Base-by-base conservation (phyloP, 2,113 vertebrate genomes). In the Pipra filicauda region DNA sequence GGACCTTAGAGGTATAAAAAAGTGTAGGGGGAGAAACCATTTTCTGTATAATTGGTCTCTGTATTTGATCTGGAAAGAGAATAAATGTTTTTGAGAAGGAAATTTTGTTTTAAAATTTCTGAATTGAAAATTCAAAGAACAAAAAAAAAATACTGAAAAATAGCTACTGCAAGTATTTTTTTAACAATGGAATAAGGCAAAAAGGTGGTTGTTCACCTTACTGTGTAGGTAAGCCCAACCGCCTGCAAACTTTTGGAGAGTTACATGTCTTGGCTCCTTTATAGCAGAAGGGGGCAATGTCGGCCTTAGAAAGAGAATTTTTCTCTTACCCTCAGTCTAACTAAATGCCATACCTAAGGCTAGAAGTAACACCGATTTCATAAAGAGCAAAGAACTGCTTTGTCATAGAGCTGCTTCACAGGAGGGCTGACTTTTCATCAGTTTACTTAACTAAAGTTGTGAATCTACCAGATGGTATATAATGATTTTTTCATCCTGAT, bases 211-310 rank as follows among this genome's bases (percentile, higher is more conserved):
- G 12, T 43, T 83, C 31, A 14, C 21, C 6, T 61, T 58, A 9
- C 3, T 4, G 3, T 15, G 20, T 10, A 49, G 37, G 4, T 46
- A 39, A 64, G 2, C 15, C 43, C 35, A 70, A 44, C 2, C 0
- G 5, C 33, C 21, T n/a, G 21, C 28, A 21, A 76, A 49, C 7
- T 20, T 76, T 10, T 35, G 24, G 35, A 33, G 52, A 59, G 21
- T 83, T 78, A 9, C 39, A 4, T 76, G 90, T 79, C 49, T 64
- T 93, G 39, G 7, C n/a, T 37, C 6, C 22, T 74, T 86, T 80
- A 4, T 5, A 85, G 74, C 97, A 97, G 77, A 83, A 94, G 97
- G 55, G 93, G 97, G 97, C 93, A 94, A 87, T 93, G 76, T 96
- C 95, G 16, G 27, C 52, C 73, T 96, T 88, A 33, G 58, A 86